Conservation (phyloP, 2,113 vertebrate genomes). For the Blennius ocellaris region DNA sequence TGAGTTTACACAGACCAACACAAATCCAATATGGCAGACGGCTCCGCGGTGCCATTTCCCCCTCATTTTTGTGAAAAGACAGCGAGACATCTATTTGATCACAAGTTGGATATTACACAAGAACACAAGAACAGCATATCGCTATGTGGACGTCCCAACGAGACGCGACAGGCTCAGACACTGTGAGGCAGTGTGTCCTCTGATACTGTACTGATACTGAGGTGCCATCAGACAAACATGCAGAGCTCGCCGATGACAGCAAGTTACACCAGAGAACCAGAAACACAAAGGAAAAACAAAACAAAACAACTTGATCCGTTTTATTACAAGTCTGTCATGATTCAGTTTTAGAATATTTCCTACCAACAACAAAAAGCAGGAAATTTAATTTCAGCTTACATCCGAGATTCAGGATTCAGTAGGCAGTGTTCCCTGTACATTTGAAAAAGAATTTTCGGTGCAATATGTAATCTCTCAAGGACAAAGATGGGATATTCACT, state of each 20-base stretch:
- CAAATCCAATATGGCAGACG: neutral
- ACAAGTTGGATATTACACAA: conserved; percentile 6
- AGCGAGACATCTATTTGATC: conserved; percentile 18
- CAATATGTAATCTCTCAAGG: no score
- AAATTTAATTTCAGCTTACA: conserved; percentile 8
- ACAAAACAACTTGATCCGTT: conserved; percentile 22
- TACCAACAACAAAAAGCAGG: neutral
- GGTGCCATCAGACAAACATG: neutral
- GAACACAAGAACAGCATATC: conserved; percentile 9
- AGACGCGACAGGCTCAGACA: conserved; percentile 32
- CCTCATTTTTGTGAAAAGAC: neutral
- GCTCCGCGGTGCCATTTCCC: neutral
- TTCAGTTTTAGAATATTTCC: neutral
- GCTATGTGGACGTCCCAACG: conserved; percentile 23
- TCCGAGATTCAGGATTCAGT: no score
- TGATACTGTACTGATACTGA: conserved; percentile 19
- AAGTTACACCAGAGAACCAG: conserved; percentile 29
- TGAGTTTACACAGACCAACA: neutral
- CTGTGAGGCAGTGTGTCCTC: conserved; percentile 16
- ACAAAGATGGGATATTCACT: no score
- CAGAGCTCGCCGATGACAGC: conserved; percentile 4
- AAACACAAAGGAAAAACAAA: neutral
- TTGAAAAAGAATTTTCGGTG: no score
- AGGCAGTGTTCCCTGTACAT: no score
- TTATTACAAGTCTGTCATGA: conserved; percentile 24